Evolutionary conservation across 2,113 vertebrate genomes (phyloP), one percentile per base, ranked within the genome.

Genomic region (Saccopteryx bilineata): DNA sequence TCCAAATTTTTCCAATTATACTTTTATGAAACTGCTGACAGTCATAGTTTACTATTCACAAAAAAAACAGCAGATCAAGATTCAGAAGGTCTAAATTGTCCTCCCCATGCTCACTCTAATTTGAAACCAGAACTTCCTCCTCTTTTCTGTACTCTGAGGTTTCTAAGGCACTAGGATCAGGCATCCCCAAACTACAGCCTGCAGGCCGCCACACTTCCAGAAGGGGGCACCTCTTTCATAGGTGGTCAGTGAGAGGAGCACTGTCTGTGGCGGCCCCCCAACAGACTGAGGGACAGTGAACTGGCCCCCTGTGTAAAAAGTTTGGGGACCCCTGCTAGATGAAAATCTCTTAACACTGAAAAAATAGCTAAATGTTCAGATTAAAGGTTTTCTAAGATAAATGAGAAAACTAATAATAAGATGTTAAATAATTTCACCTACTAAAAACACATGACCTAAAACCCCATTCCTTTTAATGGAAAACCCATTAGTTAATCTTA

Each of bases 361-460:
- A 95, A 92, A 69, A 95, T 87, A 31, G n/a, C 26, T 50, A 93
- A 66, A 63, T 97, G 92, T 84, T 95, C 92, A 80, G 54, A 95
- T 83, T 39, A 39, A 39, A 39, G 39, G 17, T 61, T 71, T 93
- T 95, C 71, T 83, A 90, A 96, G 63, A 92, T 74, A 90, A 93
- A 95, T 90, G 65, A 87, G 39, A 90, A 93, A 95, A 90, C 68
- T 92, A 96, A 4, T 85, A 95, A 94, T 74, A 96, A 75, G 88
- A 96, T 93, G 88, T 90, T 90, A 75, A 76, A 92, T 87, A 94
- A 96, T 87, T 86, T 95, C 80, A 87, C 33, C 90, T 88, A 92
- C 83, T 90, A 84, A 96, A 97, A 95, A 95, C 91, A 88, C 74
- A 90, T 68, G 83, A 54, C 69, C 83, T 93, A 91, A 91, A 95